These are phyloP conservation scores for Callitettix versicolor DNA, from an alignment of 1,140 invertebrate species.

Conservation along the genomic window DNA sequence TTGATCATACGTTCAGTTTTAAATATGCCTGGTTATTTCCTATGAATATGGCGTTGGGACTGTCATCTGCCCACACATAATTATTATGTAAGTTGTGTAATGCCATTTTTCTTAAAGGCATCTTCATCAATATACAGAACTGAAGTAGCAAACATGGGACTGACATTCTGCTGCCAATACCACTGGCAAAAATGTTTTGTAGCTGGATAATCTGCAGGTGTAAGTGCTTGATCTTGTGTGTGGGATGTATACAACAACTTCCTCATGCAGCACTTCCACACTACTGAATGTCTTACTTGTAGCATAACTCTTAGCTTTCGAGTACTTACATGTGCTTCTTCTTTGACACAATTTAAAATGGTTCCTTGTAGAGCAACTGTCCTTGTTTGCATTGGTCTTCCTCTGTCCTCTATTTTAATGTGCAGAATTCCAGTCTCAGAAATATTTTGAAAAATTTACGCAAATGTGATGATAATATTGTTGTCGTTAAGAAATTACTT, in stretches of 20 bases:
- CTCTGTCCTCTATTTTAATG: not conserved
- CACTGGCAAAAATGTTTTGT: too few relatives aligned
- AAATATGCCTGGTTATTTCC: not conserved
- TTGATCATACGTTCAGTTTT: not conserved
- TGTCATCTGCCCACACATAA: not conserved
- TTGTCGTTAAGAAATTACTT: not conserved
- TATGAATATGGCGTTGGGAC: not conserved
- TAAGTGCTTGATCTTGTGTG: not conserved
- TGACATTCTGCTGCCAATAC: too few relatives aligned
- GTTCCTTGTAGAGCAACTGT: not conserved
- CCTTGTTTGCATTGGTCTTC: not conserved
- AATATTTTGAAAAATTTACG: not conserved
- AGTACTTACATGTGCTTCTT: not conserved
- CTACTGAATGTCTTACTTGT: not conserved
- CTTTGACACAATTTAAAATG: not conserved
- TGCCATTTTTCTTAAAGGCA: not conserved
- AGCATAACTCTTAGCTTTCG: not conserved
- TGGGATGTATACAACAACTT: not conserved
- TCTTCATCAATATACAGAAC: not conserved
- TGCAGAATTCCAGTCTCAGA: not conserved
- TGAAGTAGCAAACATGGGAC: too few relatives aligned
- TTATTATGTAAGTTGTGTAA: not conserved
- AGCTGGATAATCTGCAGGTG: not conserved
- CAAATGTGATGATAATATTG: not conserved
- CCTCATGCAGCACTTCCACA: not conserved